Evolutionary conservation across 2,888 invertebrate species (phyloP).

Genomic region (Prosapia bicincta): DNA sequence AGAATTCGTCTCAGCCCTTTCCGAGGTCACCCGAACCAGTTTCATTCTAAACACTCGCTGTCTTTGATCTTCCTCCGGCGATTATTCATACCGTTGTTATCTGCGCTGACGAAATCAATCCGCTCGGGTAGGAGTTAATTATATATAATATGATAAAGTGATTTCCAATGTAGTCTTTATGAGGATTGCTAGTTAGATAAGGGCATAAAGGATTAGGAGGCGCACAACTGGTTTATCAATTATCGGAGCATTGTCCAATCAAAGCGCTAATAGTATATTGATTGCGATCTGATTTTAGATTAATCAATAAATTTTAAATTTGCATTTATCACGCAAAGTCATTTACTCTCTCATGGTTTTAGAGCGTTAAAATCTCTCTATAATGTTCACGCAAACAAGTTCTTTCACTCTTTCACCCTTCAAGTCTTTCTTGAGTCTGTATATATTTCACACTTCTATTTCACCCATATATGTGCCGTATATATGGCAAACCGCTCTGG

Average conservation of each 20-base stretch:
- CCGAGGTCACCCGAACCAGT: background rate
- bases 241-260: background rate
- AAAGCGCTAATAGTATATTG: background rate
- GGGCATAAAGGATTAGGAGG: background rate
- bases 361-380: too few species aligned
- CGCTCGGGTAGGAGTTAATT: background rate
- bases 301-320: too few species aligned
- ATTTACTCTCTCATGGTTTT: too few species aligned
- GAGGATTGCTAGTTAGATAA: background rate
- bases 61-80: background rate
- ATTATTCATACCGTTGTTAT: background rate
- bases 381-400: too few species aligned
- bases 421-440: too few species aligned
- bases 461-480: too few species aligned
- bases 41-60: background rate
- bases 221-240: background rate
- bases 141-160: background rate
- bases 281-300: too few species aligned
- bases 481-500: too few species aligned
- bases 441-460: too few species aligned
- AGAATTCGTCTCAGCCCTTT: background rate
- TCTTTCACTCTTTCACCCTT: too few species aligned
- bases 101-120: background rate
- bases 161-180: background rate
- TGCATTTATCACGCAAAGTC: too few species aligned